Evolutionary conservation across 92 coral and sea anemone genomes (phyloP), one percentile per base, ranked within the genome.

Genomic region (Phymanthus crucifer): DNA sequence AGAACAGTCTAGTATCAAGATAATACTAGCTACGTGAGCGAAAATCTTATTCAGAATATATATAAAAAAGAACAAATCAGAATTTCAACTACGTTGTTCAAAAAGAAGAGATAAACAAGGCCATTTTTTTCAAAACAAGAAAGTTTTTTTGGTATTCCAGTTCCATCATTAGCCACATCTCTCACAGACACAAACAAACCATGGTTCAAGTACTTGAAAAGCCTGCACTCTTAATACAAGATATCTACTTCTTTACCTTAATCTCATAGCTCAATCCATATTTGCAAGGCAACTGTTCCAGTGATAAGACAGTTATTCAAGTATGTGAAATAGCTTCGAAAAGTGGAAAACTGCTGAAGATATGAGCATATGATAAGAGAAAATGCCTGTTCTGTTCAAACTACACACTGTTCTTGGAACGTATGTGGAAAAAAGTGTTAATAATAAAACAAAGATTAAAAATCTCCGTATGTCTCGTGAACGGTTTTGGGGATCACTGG

Each of bases 171-270:
- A 26, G 13, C 26, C 21, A 11, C 64, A 29, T 61, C 36, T 61
- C 32, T 17, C 13, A 7, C 35, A 29, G 6, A 27, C 4, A 27
- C 27, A 61, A 61, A 61, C 17, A 11, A 26, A 34, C 6, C 34
- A 61, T 24, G n/a, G n/a, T n/a, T 61, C 33, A 29, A 61, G 34
- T 27, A 61, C 68, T 27, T 27, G 16, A 61, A 54, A 29, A 61
- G 68, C 36, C 14, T 27, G 9, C 18, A 61, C 14, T 29, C 17
- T 61, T n/a, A n/a, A n/a, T n/a, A n/a, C 68, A 27, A 61, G 68
- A 61, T 11, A 61, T 61, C 29, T 61, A 24, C 13, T 27, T 26
- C 68, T 61, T 61, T 61, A 61, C 68, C 68, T 61, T 50, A 58
- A 58, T 4, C 29, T 58, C 0, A 58, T 32, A 26, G 11, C 66